Base-by-base conservation (phyloP, 2,113 vertebrate species). In the Diglossa brunneiventris region DNA sequence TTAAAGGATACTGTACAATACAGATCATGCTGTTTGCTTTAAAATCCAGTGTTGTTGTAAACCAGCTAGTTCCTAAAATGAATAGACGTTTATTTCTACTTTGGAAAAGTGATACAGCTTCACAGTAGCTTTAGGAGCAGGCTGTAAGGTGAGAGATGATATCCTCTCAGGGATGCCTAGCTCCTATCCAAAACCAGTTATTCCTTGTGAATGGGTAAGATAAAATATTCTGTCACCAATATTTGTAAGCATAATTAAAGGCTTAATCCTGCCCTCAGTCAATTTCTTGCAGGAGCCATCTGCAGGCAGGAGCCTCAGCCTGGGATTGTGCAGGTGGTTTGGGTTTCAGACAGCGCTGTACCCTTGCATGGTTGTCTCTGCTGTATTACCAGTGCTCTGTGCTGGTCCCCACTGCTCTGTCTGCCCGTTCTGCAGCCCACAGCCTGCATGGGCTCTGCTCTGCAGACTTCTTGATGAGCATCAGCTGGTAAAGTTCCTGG, bases 51-150 rank as follows among this genome's bases (percentile, higher is more conserved):
- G 56, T 79, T 66, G 23, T 59, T 37, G 78, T 46, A 72, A 91
- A 75, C 42, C 62, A 91, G 37, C 82, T 79, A 85, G 58, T 87
- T 97, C 75, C 85, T 77, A 67, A 95, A 97, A 88, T 87, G 81
- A 82, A 52, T 82, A 47, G 10, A 7, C 0, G 0, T 47, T 83
- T 1, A 27, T 84, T 84, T 82, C 52, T 83, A 23, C 66, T 33
- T 74, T 66, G 78, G 44, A 63, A 41, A 85, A 79, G 35, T 83
- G 62, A 41, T 64, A 31, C 0, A 74, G 14, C 47, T 77, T 90
- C 76, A 22, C 1, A 3, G 18, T 73, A 79, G 55, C 50, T 89
- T 5, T 22, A 72, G 64, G 64, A 95, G 47, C 80, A 70, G 56
- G 75, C 61, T 59, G 6, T 80, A 56, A 47, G 18, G 33, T 83